Conservation (phyloP, 2,888 invertebrate genomes). For the Drosophila paucipuncta region DNA sequence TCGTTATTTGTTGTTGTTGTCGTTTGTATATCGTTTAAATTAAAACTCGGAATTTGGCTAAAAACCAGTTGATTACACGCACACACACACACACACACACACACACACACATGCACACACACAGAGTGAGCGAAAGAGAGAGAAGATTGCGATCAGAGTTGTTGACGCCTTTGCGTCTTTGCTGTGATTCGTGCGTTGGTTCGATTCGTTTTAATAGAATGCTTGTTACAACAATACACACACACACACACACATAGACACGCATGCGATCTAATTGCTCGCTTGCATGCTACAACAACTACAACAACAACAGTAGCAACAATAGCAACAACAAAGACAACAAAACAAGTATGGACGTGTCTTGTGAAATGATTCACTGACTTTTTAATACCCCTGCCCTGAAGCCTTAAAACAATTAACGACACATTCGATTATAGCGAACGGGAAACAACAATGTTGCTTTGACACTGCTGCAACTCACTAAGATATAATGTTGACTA, state of each 20-base stretch:
- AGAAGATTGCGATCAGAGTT: constrained; percentile 21
- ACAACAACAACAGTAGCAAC: constrained; percentile 36
- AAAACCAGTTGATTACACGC: constrained; percentile 75
- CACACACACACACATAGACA: constrained; percentile 9
- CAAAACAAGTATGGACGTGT: constrained; percentile 33
- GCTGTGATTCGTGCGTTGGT: constrained; percentile 74
- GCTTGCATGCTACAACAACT: constrained; percentile 61
- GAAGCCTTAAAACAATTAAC: constrained; percentile 45
- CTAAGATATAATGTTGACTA: neutral
- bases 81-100: constrained; percentile 24
- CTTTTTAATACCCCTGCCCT: constrained; percentile 50
- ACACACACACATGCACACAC: constrained; percentile 15
- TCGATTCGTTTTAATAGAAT: constrained; percentile 66
- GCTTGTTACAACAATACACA: constrained; percentile 45
- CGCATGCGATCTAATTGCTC: constrained; percentile 67
- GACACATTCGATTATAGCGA: constrained; percentile 46
- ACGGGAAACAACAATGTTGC: constrained; percentile 11
- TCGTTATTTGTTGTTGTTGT: constrained; percentile 39
- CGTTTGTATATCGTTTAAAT: constrained; percentile 65
- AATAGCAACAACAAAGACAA: constrained; percentile 18
- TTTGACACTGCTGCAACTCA: neutral
- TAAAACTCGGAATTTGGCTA: constrained; percentile 77
- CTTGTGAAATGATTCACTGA: constrained; percentile 34
- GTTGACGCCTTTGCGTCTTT: constrained; percentile 62
- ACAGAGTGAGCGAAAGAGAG: neutral